Evolutionary conservation across 2,888 invertebrate genomes (phyloP), one percentile per base, ranked within the genome.

Genomic region (Thumatha senex): DNA sequence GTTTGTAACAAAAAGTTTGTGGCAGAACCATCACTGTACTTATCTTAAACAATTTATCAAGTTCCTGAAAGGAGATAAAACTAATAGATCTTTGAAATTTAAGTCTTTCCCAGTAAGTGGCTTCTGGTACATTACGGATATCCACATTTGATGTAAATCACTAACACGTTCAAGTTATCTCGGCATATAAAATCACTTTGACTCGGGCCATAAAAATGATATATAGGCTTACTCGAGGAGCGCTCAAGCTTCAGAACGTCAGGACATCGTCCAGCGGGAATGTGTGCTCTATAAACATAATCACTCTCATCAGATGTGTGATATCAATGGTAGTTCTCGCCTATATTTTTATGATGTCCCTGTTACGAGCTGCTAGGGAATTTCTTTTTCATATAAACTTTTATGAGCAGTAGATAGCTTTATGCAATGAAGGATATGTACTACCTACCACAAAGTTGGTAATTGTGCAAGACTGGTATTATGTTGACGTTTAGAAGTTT

Each of bases 171-270:
- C 82, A 70, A 82, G 80, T 84, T 87, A 90, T 89, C 87, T 83
- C 74, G 70, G 79, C 74, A 82, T 78, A 80, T 83, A 85, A 87
- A 89, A 89, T 90, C 89, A 89, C 89, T 89, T 90, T 87, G 77
- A 82, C 79, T 68, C 63, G 62, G 71, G 78, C 82, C 72, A 85
- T 90, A 89, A 89, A 89, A 87, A 86, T 89, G 87, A 89, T 86
- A 89, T 80, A 89, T 88, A 56, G 77, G 61, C 63, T 76, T 74
- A 82, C 80, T 86, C 82, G 75, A 69, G 73, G 70, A 67, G 79
- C 80, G 82, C 82, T 77, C 70, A 74, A 74, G 84, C 78, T 78
- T 79, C 78, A 76, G 76, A 2, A 8, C 11, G 8, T 31, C 31
- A 31, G 31, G 31, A 31, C 31, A 31, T 5, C 18, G 18, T 24